A percentile compares a stretch with the other conserved stretches of the same genome.
Evolutionary conservation across 2,113 vertebrate genomes (phyloP).

Genomic region (Myrmophylax atrothorax): DNA sequence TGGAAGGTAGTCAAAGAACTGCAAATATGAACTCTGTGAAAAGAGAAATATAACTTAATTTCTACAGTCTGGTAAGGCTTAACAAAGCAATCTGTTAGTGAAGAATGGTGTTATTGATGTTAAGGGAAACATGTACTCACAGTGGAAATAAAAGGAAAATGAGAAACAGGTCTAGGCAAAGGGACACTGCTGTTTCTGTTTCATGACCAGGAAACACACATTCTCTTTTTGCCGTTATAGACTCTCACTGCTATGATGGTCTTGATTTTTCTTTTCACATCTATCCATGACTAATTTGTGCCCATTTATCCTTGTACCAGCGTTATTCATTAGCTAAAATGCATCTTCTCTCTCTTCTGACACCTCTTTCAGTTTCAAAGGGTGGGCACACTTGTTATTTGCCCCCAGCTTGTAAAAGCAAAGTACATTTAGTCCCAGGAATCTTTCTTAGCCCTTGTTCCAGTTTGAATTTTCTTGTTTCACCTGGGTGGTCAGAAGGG

Average conservation of each 20-base stretch:
- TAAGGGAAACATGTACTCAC: not conserved
- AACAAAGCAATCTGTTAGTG: not conserved
- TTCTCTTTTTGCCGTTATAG: not conserved
- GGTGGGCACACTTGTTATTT: not conserved
- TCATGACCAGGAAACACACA: not conserved
- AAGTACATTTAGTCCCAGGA: not conserved
- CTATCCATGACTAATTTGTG: not conserved
- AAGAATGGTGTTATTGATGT: not conserved
- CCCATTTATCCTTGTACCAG: not conserved
- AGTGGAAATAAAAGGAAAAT: not conserved
- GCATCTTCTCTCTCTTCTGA: not conserved
- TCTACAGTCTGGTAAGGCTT: not conserved
- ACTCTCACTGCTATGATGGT: not conserved
- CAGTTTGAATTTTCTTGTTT: not conserved
- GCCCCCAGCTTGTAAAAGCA: not conserved
- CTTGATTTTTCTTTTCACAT: not conserved
- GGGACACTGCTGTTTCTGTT: not conserved
- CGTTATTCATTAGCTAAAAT: not conserved
- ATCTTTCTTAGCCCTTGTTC: not conserved
- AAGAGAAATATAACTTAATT: not conserved
- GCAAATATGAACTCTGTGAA: not conserved
- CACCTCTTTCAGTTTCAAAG: not conserved
- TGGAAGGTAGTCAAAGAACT: not conserved
- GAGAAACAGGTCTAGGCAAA: not conserved
- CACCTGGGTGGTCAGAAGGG: not conserved